phyloP scores from a whole-genome alignment of 2,797 vertebrate species.

The Tokudaia muenninki region DNA sequence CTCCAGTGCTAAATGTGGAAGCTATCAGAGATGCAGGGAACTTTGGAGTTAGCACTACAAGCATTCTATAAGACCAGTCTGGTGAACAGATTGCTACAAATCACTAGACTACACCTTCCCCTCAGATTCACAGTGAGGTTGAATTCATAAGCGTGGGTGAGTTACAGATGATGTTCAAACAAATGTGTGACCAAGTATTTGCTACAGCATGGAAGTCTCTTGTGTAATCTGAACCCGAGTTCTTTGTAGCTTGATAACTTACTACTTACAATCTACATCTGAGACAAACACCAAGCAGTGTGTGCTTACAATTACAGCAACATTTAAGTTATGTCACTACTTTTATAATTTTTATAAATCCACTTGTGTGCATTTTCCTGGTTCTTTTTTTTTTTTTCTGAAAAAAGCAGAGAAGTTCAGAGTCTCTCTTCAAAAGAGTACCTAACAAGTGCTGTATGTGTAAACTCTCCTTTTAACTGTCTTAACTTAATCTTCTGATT shows the following conservation, averaged over 20 bases:
- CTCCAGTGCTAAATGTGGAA: neutral
- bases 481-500: constrained; percentile 25
- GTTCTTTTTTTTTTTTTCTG: neutral
- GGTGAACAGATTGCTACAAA: neutral
- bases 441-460: neutral
- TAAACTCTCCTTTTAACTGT: neutral
- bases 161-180: neutral
- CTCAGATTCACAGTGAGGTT: neutral
- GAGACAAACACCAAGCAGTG: neutral
- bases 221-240: neutral
- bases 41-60: neutral
- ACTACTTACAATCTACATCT: neutral
- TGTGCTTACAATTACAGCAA: neutral
- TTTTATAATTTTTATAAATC: constrained; percentile 21
- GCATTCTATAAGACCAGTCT: neutral
- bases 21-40: neutral
- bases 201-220: neutral
- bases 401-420: constrained; percentile 11
- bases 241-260: neutral
- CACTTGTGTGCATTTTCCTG: neutral
- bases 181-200: neutral
- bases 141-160: neutral
- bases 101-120: neutral
- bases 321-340: neutral
- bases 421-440: neutral